These are phyloP conservation scores for Chaenogobius annularis DNA, from an alignment of 2,113 vertebrate genomes.

Conservation along the genomic window DNA sequence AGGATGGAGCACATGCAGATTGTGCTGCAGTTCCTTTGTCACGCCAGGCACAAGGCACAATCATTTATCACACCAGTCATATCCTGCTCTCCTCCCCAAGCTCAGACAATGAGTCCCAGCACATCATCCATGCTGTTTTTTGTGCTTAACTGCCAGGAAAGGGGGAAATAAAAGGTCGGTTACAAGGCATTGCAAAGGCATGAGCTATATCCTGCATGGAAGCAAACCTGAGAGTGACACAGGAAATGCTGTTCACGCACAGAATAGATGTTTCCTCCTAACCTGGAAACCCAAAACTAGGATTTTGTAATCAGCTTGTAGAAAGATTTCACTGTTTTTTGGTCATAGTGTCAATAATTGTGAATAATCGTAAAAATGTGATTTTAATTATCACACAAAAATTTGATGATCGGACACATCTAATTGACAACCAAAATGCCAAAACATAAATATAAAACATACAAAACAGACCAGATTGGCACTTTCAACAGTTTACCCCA, in stretches of 20 bases:
- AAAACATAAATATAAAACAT: background rate
- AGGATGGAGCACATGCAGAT: constrained; percentile 76
- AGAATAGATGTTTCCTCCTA: constrained; percentile 25
- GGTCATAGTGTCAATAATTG: background rate
- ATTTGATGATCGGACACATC: too few relatives aligned
- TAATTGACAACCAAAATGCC: background rate
- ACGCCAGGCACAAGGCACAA: constrained; percentile 57
- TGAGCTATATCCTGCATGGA: constrained; percentile 58
- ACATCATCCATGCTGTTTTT: constrained; percentile 66
- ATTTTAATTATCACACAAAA: background rate
- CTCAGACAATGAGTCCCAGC: constrained; percentile 63
- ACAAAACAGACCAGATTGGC: too few relatives aligned
- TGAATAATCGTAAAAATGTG: background rate
- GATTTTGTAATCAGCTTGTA: background rate
- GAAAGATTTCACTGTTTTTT: too few relatives aligned
- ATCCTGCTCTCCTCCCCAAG: constrained; percentile 68
- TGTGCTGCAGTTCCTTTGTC: constrained; percentile 70
- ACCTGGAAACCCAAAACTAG: background rate
- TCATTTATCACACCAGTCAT: constrained; percentile 76
- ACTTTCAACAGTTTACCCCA: too few relatives aligned
- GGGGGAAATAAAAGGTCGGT: constrained; percentile 65
- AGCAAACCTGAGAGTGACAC: constrained; percentile 44
- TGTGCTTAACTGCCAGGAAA: constrained; percentile 74
- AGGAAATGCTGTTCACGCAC: constrained; percentile 56
- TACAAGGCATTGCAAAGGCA: constrained; percentile 56